Evolutionary conservation across 2,888 invertebrate species (phyloP).

Genomic region (Plagiodera versicolora): DNA sequence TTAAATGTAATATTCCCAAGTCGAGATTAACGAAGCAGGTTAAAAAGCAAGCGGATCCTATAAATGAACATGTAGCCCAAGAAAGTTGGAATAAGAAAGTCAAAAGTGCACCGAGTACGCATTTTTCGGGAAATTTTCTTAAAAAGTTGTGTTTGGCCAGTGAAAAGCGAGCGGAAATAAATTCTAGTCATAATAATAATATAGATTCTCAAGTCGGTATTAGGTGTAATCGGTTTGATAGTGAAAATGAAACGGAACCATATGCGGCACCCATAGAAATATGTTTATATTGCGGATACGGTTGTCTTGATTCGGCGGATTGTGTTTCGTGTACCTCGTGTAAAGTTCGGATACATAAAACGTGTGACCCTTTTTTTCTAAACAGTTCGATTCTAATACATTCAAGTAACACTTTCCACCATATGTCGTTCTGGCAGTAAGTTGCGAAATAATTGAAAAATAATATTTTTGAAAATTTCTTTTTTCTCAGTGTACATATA

Average conservation of each 20-base stretch:
- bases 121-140: constrained; percentile 9
- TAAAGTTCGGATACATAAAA: constrained; percentile 19
- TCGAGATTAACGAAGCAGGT: constrained; percentile 2
- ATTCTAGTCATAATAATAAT: too few relatives aligned
- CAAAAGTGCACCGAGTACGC: not conserved
- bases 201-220: too few relatives aligned
- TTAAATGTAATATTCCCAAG: not conserved
- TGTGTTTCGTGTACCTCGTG: constrained; percentile 23
- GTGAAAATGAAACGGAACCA: too few relatives aligned
- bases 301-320: constrained; percentile 7
- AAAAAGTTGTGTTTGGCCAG: not conserved
- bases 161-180: too few relatives aligned
- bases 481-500: too few relatives aligned
- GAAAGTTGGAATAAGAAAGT: constrained; percentile 16
- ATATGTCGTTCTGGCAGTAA: too few relatives aligned
- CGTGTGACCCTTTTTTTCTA: constrained; percentile 14
- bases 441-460: too few relatives aligned
- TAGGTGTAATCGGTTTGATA: too few relatives aligned
- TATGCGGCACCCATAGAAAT: too few relatives aligned
- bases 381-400: too few relatives aligned
- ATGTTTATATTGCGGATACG: constrained; percentile 18
- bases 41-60: constrained; percentile 4
- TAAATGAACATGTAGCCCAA: constrained; percentile 9
- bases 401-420: too few relatives aligned
- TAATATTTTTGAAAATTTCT: too few relatives aligned